These are phyloP conservation scores for Halichoerus grypus DNA, from an alignment of 2,113 vertebrate species.

Conservation along the genomic window DNA sequence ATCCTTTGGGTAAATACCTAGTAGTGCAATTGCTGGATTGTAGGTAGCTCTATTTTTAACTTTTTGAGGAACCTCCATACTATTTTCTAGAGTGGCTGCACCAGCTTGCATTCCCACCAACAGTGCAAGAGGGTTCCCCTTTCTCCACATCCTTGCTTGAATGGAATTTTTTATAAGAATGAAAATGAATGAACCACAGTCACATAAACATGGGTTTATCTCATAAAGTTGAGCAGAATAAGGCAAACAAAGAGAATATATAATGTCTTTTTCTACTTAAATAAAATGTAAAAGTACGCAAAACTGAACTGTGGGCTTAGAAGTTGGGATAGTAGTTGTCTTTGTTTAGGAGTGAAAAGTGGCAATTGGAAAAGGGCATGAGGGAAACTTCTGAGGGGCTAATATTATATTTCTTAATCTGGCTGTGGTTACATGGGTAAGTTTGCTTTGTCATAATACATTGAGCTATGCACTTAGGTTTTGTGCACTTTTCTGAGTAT, in stretches of 20 bases:
- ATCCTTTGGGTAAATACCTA: neutral
- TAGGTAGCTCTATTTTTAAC: neutral
- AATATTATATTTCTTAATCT: neutral
- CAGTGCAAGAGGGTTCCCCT: neutral
- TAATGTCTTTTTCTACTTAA: neutral
- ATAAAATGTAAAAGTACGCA: neutral
- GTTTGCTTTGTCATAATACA: neutral
- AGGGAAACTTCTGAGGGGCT: neutral
- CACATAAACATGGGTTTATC: neutral
- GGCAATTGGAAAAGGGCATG: neutral
- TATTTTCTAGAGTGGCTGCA: neutral
- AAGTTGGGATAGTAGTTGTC: neutral
- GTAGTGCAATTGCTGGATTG: neutral
- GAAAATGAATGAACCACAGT: neutral
- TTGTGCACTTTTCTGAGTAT: neutral
- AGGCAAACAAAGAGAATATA: neutral
- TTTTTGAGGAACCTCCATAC: neutral
- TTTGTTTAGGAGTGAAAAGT: neutral
- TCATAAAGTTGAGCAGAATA: neutral
- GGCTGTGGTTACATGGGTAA: neutral
- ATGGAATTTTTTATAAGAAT: neutral
- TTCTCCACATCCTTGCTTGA: neutral
- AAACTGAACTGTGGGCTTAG: neutral
- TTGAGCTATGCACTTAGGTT: neutral
- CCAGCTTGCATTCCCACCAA: neutral